Conservation (phyloP, 2,113 vertebrate species). For the Dermatemys mawii region DNA sequence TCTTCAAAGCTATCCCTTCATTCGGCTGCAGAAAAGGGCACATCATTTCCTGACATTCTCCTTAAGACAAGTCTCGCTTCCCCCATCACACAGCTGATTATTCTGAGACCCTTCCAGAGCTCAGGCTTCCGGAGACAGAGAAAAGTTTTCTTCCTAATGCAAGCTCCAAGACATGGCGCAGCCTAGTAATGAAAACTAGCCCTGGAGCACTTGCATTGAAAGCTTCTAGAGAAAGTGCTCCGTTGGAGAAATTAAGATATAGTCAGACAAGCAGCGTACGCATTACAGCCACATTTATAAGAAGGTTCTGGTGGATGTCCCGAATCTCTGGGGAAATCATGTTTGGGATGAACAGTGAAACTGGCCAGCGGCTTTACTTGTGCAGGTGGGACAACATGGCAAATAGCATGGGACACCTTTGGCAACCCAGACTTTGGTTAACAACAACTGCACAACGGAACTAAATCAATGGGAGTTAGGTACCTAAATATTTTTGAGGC, state of each 20-base stretch:
- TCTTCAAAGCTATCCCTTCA: neutral
- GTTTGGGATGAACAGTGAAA: neutral
- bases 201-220: neutral
- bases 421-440: neutral
- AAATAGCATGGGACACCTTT: neutral
- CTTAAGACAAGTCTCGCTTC: neutral
- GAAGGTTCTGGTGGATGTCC: accelerated
- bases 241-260: neutral
- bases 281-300: neutral
- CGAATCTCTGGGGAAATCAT: neutral
- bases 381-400: accelerated
- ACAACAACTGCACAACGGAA: neutral
- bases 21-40: neutral
- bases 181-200: neutral
- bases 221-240: conserved; percentile 13
- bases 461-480: neutral
- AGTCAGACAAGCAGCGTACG: accelerated
- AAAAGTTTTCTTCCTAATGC: neutral
- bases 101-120: neutral
- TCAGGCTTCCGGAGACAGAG: neutral
- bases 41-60: accelerated
- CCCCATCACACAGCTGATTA: neutral
- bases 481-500: neutral
- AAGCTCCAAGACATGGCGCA: neutral
- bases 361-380: neutral